These are phyloP conservation scores for Toxotes lorentzi DNA, from an alignment of 2,797 vertebrate species.

Conservation along the genomic window DNA sequence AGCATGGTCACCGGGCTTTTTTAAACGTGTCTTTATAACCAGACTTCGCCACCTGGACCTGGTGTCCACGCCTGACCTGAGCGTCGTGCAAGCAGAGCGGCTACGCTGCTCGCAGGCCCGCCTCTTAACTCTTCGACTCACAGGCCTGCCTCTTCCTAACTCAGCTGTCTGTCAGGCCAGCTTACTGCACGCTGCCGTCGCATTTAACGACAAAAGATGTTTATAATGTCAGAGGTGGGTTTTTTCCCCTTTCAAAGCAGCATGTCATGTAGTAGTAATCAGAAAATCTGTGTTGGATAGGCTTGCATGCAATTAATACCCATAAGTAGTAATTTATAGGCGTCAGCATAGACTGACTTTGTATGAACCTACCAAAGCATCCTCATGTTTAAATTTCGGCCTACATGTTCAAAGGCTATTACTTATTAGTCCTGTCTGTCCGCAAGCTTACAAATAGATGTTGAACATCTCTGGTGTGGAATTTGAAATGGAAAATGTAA, in stretches of 20 bases:
- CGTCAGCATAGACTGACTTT: background rate
- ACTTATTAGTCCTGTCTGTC: background rate
- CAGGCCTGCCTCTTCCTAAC: background rate
- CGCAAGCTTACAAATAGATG: background rate
- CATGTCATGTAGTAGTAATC: background rate
- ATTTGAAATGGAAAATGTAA: background rate
- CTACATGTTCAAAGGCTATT: background rate
- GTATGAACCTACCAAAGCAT: background rate
- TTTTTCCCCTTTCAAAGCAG: background rate
- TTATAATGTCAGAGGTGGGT: background rate
- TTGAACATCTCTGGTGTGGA: background rate
- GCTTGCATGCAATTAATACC: background rate
- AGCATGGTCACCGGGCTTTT: background rate
- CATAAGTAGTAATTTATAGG: background rate
- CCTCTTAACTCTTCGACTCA: background rate
- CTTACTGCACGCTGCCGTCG: background rate
- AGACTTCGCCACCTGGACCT: background rate
- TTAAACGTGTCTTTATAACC: background rate
- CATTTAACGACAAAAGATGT: background rate
- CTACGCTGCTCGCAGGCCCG: background rate
- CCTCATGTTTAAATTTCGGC: background rate
- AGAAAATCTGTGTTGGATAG: background rate
- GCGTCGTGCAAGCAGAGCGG: background rate
- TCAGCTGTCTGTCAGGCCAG: background rate
- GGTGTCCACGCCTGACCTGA: background rate